phyloP scores from a whole-genome alignment of 2,797 vertebrate species.

The Aulostomus chinensis region DNA sequence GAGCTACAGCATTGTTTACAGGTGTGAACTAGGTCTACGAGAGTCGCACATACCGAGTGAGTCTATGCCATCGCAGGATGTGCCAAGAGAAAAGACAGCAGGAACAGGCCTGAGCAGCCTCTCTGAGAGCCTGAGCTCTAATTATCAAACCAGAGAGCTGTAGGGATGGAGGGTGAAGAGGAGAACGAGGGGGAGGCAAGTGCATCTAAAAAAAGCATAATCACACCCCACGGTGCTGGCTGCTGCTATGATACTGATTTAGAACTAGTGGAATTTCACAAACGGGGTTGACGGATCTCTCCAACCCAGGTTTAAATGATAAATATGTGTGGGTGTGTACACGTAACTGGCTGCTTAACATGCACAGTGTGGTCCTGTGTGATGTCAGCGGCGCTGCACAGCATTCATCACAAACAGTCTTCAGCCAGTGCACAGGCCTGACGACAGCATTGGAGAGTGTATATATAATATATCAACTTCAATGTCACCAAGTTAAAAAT shows the following conservation, averaged over 20 bases:
- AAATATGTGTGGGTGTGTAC: background rate
- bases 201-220: conserved; percentile 57
- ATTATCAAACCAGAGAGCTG: conserved; percentile 54
- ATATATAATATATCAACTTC: too few relatives aligned
- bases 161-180: conserved; percentile 19
- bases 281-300: conserved; percentile 13
- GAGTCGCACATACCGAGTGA: conserved; percentile 16
- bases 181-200: conserved; percentile 18
- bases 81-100: conserved; percentile 28
- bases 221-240: conserved; percentile 52
- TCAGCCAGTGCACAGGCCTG: too few relatives aligned
- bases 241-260: conserved; percentile 46
- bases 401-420: too few relatives aligned
- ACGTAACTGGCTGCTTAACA: too few relatives aligned
- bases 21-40: conserved; percentile 13
- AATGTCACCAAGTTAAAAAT: too few relatives aligned
- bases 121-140: conserved; percentile 47
- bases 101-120: conserved; percentile 26
- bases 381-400: too few relatives aligned
- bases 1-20: background rate
- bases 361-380: background rate
- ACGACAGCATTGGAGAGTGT: too few relatives aligned
- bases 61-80: conserved; percentile 28
- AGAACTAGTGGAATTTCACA: conserved; percentile 49
- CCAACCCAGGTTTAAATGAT: background rate